Conservation (phyloP, 2,113 vertebrate species). For the Oryzias celebensis region DNA sequence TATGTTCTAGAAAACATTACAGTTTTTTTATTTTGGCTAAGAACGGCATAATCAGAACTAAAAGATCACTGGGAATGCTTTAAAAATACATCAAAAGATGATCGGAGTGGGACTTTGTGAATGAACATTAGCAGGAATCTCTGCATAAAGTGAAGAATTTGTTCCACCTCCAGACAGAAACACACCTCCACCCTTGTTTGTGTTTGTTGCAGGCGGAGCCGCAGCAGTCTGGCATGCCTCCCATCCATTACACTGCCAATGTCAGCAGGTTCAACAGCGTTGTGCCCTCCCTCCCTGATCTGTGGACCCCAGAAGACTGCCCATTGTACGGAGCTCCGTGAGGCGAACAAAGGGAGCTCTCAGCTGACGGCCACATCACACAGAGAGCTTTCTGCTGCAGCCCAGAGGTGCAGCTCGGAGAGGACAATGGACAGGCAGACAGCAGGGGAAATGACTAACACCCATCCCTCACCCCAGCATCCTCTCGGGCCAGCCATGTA, state of each 20-base stretch:
- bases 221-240: constrained; percentile 57
- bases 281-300: constrained; percentile 28
- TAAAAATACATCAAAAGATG: too few species aligned
- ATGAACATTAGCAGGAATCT: too few species aligned
- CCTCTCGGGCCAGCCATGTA: neutral
- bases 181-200: too few species aligned
- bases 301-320: constrained; percentile 30
- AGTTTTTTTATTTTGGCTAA: too few species aligned
- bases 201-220: too few species aligned
- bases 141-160: too few species aligned
- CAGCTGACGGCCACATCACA: constrained; percentile 44
- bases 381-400: constrained; percentile 50
- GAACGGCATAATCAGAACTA: too few species aligned
- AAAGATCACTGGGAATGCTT: too few species aligned
- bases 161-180: too few species aligned
- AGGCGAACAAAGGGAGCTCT: constrained; percentile 68
- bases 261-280: constrained; percentile 52
- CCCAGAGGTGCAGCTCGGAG: constrained; percentile 27
- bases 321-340: constrained; percentile 57
- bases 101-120: too few species aligned
- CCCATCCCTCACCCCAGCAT: neutral
- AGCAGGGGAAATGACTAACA: neutral
- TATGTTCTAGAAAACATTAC: too few species aligned
- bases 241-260: constrained; percentile 49
- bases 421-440: constrained; percentile 55